Conservation (phyloP, 1,140 invertebrate genomes). For the Saccostrea cuccullata region DNA sequence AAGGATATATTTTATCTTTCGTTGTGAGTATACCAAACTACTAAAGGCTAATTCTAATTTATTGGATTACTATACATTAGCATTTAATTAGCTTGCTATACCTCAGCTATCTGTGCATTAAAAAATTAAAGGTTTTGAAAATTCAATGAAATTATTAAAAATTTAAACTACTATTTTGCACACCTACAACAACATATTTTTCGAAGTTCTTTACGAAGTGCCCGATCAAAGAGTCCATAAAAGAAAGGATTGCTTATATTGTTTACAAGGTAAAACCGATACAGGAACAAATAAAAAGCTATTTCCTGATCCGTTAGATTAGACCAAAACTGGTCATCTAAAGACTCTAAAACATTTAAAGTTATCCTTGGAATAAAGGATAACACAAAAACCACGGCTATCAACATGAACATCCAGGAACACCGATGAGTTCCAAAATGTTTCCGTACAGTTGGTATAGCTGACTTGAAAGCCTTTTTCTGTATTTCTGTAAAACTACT, state of each 20-base stretch:
- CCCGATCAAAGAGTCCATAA: constrained; percentile 48
- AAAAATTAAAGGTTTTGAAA: no score
- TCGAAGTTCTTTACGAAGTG: constrained; percentile 19
- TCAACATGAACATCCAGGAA: constrained; percentile 57
- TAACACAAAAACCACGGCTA: constrained; percentile 46
- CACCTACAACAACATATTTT: neutral
- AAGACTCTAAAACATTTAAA: constrained; percentile 48
- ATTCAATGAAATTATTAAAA: no score
- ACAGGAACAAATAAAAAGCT: constrained; percentile 42
- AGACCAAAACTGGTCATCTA: constrained; percentile 44
- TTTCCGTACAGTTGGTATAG: constrained; percentile 19
- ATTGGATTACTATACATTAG: no score
- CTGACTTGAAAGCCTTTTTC: neutral
- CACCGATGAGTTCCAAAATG: constrained; percentile 53
- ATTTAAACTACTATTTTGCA: neutral
- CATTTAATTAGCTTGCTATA: no score
- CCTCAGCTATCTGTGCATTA: no score
- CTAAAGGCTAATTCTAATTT: no score
- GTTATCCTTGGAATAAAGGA: constrained; percentile 51
- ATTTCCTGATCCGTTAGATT: constrained; percentile 35
- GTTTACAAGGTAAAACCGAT: constrained; percentile 49
- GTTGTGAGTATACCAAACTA: no score
- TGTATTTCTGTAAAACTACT: constrained; percentile 34
- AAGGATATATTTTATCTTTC: no score
- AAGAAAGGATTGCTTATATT: constrained; percentile 50